Conservation (phyloP, 2,888 invertebrate genomes). For the Antheraea yamamai region DNA sequence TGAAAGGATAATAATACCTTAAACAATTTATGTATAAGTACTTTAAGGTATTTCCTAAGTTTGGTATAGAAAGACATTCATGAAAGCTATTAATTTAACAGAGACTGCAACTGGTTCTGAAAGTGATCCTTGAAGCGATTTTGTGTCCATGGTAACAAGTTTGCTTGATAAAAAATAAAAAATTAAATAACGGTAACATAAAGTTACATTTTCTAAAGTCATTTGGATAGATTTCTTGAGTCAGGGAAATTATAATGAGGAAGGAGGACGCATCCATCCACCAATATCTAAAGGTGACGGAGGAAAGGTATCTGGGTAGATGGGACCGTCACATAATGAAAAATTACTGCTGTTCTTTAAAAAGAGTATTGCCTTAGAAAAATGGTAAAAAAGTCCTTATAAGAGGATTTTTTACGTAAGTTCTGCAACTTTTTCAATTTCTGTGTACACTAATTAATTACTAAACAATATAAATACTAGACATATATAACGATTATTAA, state of each 20-base stretch:
- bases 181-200: background rate
- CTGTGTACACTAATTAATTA: no score
- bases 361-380: background rate
- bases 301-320: background rate
- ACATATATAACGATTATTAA: no score
- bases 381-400: background rate
- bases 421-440: no score
- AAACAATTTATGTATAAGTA: no score
- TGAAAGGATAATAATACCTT: background rate
- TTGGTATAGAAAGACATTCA: background rate
- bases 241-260: background rate
- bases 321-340: conserved; percentile 42
- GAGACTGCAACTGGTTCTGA: background rate
- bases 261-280: background rate
- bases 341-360: background rate
- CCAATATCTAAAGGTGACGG: background rate
- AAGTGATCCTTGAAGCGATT: background rate
- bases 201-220: background rate
- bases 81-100: background rate
- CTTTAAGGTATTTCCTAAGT: background rate
- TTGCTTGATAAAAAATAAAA: background rate
- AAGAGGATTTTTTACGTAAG: no score
- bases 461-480: no score
- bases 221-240: background rate
- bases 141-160: background rate